These are phyloP conservation scores for Dilophus febrilis DNA, from an alignment of 2,888 invertebrate species.

Conservation along the genomic window DNA sequence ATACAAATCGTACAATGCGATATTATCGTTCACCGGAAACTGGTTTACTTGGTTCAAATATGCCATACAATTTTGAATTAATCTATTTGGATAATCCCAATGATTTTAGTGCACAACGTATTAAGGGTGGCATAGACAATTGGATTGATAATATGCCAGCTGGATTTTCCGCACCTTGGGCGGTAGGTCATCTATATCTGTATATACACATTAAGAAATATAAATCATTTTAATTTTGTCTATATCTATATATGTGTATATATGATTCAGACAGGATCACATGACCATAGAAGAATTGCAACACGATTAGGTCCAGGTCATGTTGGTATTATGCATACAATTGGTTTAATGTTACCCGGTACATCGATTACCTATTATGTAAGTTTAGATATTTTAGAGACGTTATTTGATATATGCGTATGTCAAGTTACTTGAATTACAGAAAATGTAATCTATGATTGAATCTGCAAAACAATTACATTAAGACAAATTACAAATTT, in stretches of 20 bases:
- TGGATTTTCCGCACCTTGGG: slow-evolving; percentile 39
- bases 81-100: slow-evolving; percentile 30
- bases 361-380: slow-evolving; percentile 64
- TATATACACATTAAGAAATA: background rate
- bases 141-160: slow-evolving; percentile 39
- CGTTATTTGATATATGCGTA: background rate
- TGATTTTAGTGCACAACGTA: slow-evolving; percentile 31
- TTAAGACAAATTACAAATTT: too few species aligned
- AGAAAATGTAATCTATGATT: background rate
- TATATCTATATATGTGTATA: slow-evolving; percentile 4
- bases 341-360: slow-evolving; percentile 57
- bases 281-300: slow-evolving; percentile 43
- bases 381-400: background rate
- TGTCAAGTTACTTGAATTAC: background rate
- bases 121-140: slow-evolving; percentile 30
- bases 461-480: background rate
- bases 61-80: slow-evolving; percentile 43
- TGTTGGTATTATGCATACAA: slow-evolving; percentile 48
- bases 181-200: slow-evolving; percentile 31
- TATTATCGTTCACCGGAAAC: slow-evolving; percentile 34
- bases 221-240: background rate
- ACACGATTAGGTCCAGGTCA: slow-evolving; percentile 43
- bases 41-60: slow-evolving; percentile 30
- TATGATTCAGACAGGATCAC: slow-evolving; percentile 40
- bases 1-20: slow-evolving; percentile 32